Evolutionary conservation across 2,113 vertebrate genomes (phyloP), one percentile per base, ranked within the genome.

Genomic region (Lamprologus speciosus): DNA sequence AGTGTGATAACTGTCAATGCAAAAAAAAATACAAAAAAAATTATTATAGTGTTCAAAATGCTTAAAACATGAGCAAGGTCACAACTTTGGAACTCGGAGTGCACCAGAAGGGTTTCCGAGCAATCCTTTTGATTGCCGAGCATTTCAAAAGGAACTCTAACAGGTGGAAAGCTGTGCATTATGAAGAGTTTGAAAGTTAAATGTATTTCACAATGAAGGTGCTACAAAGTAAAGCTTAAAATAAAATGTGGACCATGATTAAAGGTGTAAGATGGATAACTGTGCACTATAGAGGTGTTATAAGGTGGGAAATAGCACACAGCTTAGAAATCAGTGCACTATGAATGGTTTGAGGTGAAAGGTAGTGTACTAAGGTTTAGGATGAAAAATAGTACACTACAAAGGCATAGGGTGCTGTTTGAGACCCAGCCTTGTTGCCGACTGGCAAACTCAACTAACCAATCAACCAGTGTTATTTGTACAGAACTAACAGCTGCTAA

Each of bases 401-500:
- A 9, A 37, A 86, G 86, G 80, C 53, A 53, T 50, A 84, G 92
- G 90, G 91, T 93, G 94, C 86, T 88, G 89, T 93, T 92, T 91
- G 92, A 91, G 92, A 89, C 84, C 78, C 19, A 35, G 88, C 91
- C 93, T 89, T 86, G 85, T 81, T 90, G 93, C 87, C 80, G 4
- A 81, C 73, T 1, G 87, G 85, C 84, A 53, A 85, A 78, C 58
- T 85, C 89, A 85, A 91, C 84, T 80, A 91, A 93, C 90, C 92
- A 91, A 93, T 89, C 85, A 81, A 88, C 91, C 87, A 89, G 92
- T 94, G 92, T 93, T 95, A 91, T 94, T 94, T 95, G 94, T 95
- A 95, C 91, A 94, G 93, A 93, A 93, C 93, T 90, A 92, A 95
- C 92, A 94, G 95, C 95, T 94, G 93, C 95, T 94, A 91, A 93